Evolutionary conservation across 1,140 invertebrate species (phyloP), one percentile per base, ranked within the genome.

Genomic region (Colletes latitarsis): DNA sequence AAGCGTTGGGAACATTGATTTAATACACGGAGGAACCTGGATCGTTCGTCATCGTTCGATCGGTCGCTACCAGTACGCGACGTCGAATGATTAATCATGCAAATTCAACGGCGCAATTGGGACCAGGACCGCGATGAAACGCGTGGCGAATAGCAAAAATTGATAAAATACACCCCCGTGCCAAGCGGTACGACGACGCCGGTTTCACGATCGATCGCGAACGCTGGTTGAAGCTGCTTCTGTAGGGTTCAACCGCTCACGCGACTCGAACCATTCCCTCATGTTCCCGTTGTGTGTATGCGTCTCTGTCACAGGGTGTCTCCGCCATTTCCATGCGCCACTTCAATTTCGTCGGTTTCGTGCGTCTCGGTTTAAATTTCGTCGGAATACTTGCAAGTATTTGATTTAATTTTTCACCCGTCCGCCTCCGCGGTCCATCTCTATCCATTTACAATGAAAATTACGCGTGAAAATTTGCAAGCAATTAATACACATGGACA

Each of bases 61-160:
- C 85, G 55, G 46, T 19, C 77, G 85, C 63, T 83, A 77, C 85
- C 82, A 72, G 73, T 60, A 66, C 77, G 74, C 84, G 78, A 82
- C 82, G 82, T 75, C 60, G 30, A 70, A 75, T 77, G 85, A 87
- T 87, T 87, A 87, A 87, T 87, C 85, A 87, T 87, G 82, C 49
- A 82, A 84, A 87, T 82, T 82, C 78, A 74, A 52, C 63, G 71
- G 53, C 39, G 73, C 73, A 75, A 74, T 60, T 68, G 71, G 64
- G 75, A 74, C 41, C 52, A 39, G 6, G 69, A 39, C 58, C 69
- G 63, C 69, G 81, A 82, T 82, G 75, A 82, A 82, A 66, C 72
- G 82, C 49, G 14, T 43, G 82, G 78, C 58, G 39, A 67, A 8
- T 77, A 30, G 78, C 64, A 85, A 85, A 85, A 85, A 82, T 85